Conservation (phyloP, 2,888 invertebrate species). For the Gortyna flavago region DNA sequence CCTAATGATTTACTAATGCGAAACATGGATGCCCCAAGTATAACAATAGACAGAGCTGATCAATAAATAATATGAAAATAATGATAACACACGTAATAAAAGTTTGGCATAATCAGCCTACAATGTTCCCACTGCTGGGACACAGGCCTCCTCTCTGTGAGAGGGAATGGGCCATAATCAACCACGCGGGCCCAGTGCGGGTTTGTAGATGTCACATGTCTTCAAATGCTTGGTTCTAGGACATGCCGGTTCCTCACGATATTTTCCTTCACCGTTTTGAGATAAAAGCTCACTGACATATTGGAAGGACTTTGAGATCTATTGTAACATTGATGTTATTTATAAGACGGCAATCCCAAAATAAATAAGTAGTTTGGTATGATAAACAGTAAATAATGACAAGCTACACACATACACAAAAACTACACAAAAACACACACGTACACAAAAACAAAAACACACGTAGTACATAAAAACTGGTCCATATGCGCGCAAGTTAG, state of each 20-base stretch:
- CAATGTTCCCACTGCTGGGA: not conserved
- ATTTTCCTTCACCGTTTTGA: too few species aligned
- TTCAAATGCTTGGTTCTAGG: not conserved
- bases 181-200: not conserved
- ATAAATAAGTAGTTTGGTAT: not conserved
- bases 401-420: too few species aligned
- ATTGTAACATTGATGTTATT: not conserved
- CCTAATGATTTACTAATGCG: slow-evolving; percentile 24
- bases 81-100: not conserved
- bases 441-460: too few species aligned
- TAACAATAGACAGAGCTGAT: not conserved
- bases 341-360: not conserved
- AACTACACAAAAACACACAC: too few species aligned
- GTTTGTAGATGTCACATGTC: not conserved
- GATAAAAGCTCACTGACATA: not conserved
- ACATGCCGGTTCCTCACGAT: not conserved
- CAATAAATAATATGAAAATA: not conserved
- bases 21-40: not conserved
- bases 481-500: slow-evolving; percentile 2
- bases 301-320: not conserved
- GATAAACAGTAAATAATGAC: not conserved
- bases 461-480: too few species aligned
- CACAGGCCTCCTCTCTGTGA: not conserved
- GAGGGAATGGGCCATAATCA: not conserved
- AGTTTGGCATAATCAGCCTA: not conserved